A percentile compares a stretch with the other conserved stretches of the same genome.
These are phyloP conservation scores for Penelope pileata DNA, from an alignment of 2,113 vertebrate genomes.

Conservation along the genomic window DNA sequence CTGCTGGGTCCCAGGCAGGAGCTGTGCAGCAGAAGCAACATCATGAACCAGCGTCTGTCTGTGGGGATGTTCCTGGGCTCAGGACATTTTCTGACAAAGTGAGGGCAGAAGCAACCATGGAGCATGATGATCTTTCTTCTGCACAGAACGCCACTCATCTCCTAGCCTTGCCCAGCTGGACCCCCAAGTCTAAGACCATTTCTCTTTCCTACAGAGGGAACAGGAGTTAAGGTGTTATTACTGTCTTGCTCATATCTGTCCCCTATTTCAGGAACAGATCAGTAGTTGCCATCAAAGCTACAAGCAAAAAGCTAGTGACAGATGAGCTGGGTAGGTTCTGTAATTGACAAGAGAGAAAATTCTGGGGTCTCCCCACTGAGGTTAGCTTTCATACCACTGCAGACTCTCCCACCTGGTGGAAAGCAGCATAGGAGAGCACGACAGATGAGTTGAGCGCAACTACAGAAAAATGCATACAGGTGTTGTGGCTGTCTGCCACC, in stretches of 20 bases:
- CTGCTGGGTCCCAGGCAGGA: neutral
- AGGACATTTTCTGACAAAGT: neutral
- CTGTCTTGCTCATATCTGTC: neutral
- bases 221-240: neutral
- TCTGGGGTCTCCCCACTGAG: neutral
- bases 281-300: neutral
- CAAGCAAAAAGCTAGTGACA: neutral
- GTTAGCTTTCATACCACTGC: neutral
- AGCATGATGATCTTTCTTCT: neutral
- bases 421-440: neutral
- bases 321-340: neutral
- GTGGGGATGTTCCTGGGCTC: neutral
- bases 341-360: neutral
- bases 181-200: neutral
- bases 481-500: neutral
- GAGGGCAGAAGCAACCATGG: neutral
- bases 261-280: neutral
- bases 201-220: neutral
- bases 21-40: neutral
- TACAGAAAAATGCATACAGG: neutral
- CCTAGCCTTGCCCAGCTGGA: neutral
- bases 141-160: neutral
- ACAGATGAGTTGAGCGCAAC: neutral
- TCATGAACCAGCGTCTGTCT: neutral
- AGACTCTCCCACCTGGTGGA: neutral